Evolutionary conservation across 2,888 invertebrate genomes (phyloP), one percentile per base, ranked within the genome.

Genomic region (Tachina grossa): DNA sequence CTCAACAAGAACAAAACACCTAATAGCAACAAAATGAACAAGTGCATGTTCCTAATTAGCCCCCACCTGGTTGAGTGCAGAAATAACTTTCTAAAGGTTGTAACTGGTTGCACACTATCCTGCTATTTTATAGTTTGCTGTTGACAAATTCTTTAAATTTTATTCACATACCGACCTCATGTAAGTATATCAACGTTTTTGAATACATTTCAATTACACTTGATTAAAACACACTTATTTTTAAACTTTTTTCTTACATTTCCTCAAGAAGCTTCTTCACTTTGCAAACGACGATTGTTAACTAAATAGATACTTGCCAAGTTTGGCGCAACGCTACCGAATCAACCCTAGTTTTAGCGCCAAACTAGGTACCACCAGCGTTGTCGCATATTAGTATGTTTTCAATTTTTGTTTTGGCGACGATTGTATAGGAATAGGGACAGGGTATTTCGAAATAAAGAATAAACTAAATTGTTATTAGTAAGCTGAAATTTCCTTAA

Each of bases 61-160:
- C 91, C 88, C 88, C 85, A 85, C 85, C 85, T 83, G 83, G 85
- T 79, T 83, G 79, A 69, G 76, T 78, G 65, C 85, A 85, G 66
- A 83, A 91, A 89, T 91, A 91, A 90, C 90, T 91, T 90, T 91
- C 91, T 90, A 91, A 91, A 90, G 91, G 91, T 91, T 6, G 6
- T 6, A 91, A 90, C 90, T 91, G 91, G 83, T 85, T 85, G 49
- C 83, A 74, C 53, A 83, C 77, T 72, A 68, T 83, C 78, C 66
- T 79, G 6, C 0, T 31, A 6, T 31, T 31, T 31, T 31, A 31
- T 31, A 31, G 5, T 31, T 6, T 84, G 78, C 78, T 72, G 68
- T 69, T 75, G 79, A 72, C 43, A 39, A 31, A 47, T n/a, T 16
- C 14, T 66, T 22, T 22, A 13, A 16, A 9, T 49, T 43, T 39